Conservation (phyloP, 2,888 invertebrate species). For the Geotrupes spiniger region DNA sequence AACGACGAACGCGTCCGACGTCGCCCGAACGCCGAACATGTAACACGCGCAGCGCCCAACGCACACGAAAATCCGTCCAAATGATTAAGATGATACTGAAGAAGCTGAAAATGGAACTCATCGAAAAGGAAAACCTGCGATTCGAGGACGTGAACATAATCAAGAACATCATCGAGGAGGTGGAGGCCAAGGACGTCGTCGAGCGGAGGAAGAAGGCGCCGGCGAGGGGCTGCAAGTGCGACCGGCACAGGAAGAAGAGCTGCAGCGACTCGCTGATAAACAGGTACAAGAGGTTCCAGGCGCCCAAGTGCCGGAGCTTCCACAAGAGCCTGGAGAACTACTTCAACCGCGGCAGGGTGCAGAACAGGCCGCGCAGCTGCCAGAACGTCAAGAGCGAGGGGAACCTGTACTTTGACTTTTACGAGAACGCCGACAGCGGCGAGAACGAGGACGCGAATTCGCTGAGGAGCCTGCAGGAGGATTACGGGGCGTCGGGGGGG, state of each 20-base stretch:
- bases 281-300: conserved; percentile 17
- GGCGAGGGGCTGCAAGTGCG: conserved; percentile 14
- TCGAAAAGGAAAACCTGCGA: conserved; percentile 26
- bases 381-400: conserved; percentile 37
- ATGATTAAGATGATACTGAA: conserved; percentile 31
- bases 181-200: conserved; percentile 31
- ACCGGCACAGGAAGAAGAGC: conserved; percentile 23
- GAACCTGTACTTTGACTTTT: conserved; percentile 42
- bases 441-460: conserved; percentile 40
- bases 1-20: too few relatives aligned
- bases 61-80: too few relatives aligned
- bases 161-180: conserved; percentile 45
- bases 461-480: conserved; percentile 24
- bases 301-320: conserved; percentile 25
- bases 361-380: conserved; percentile 32
- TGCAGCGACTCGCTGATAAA: conserved; percentile 27
- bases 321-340: conserved; percentile 32
- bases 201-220: conserved; percentile 24
- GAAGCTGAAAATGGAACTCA: conserved; percentile 27
- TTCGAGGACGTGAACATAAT: conserved; percentile 45
- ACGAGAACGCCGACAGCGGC: conserved; percentile 33
- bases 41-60: too few relatives aligned
- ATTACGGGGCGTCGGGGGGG: conserved; percentile 16
- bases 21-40: too few relatives aligned
- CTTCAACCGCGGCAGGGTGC: conserved; percentile 11